Evolutionary conservation across 1,140 invertebrate genomes (phyloP).

Genomic region (Brachionus paranguensis): DNA sequence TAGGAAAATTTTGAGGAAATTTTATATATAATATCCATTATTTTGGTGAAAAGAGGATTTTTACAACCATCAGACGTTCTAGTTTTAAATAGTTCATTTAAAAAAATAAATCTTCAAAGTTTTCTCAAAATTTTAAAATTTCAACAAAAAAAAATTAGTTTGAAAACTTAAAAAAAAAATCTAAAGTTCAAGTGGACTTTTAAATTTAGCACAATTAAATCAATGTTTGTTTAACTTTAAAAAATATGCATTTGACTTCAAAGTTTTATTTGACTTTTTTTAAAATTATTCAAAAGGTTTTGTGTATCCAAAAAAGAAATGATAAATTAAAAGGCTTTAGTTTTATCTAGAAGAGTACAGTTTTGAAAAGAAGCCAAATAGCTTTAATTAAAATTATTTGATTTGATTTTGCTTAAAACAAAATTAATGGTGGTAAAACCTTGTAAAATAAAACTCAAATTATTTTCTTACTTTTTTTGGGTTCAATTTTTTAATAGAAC

Average conservation of each 20-base stretch:
- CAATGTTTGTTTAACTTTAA: not conserved
- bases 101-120: too few relatives aligned
- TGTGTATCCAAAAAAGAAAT: too few relatives aligned
- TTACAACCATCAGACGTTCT: too few relatives aligned
- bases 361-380: not conserved
- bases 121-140: too few relatives aligned
- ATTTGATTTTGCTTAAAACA: not conserved
- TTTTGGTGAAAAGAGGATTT: too few relatives aligned
- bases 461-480: not conserved
- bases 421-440: not conserved
- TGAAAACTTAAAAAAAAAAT: not conserved
- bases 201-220: not conserved
- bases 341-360: not conserved
- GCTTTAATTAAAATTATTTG: not conserved
- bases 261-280: not conserved
- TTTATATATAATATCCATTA: too few relatives aligned
- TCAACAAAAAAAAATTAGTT: not conserved
- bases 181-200: not conserved
- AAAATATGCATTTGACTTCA: not conserved
- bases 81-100: too few relatives aligned
- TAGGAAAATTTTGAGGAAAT: too few relatives aligned
- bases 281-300: too few relatives aligned
- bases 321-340: too few relatives aligned
- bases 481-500: slow-evolving; percentile 18
- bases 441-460: not conserved